A percentile compares a stretch with the other conserved stretches of the same genome.
Evolutionary conservation across 2,113 vertebrate species (phyloP).

Genomic region (Tonatia bakeri): DNA sequence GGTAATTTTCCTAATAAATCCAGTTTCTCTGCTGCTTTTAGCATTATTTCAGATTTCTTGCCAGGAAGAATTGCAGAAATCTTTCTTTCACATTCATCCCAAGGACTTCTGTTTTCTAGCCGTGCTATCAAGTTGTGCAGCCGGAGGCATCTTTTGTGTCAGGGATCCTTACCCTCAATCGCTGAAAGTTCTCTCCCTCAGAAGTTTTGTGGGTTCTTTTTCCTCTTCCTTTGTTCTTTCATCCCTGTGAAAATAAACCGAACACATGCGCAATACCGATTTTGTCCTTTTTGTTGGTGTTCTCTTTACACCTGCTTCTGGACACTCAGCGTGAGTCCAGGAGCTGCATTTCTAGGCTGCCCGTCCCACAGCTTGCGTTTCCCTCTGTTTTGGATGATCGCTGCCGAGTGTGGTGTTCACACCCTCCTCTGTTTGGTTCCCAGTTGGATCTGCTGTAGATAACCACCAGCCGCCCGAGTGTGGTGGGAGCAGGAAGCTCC

Average conservation of each 20-base stretch:
- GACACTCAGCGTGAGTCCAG: background rate
- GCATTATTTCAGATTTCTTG: conserved; percentile 2
- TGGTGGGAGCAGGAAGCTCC: background rate
- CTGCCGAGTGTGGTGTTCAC: background rate
- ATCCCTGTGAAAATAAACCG: background rate
- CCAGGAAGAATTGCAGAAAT: background rate
- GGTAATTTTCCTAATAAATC: background rate
- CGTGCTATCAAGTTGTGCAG: background rate
- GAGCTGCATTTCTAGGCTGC: background rate
- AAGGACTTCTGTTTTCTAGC: background rate
- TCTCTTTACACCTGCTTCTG: background rate
- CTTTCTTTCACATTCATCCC: background rate
- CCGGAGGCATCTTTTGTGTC: background rate
- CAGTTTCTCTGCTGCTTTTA: background rate
- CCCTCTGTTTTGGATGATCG: background rate
- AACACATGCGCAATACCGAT: background rate
- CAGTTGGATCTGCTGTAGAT: background rate
- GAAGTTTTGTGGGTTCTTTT: background rate
- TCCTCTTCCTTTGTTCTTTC: background rate
- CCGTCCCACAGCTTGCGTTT: background rate
- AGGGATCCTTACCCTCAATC: background rate
- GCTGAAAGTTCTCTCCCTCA: background rate
- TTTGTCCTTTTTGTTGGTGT: background rate
- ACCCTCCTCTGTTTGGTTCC: background rate
- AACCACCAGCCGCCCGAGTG: too few relatives aligned